phyloP scores from a whole-genome alignment of 2,888 invertebrate species.

The Creontiades dilutus region DNA sequence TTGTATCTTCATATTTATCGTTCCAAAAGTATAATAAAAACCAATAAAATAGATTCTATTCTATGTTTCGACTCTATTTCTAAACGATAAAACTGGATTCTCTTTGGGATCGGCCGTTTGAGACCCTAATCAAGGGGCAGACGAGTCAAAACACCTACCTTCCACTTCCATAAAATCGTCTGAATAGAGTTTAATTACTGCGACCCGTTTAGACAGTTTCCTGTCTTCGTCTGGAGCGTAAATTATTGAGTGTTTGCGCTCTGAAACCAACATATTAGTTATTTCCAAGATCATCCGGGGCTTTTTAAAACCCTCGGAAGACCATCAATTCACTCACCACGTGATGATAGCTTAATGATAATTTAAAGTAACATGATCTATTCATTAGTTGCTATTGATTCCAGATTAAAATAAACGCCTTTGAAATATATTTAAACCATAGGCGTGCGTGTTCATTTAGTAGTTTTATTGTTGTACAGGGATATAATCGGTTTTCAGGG shows the following conservation, averaged over 20 bases:
- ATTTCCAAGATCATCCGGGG: background rate
- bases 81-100: background rate
- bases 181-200: conserved; percentile 58
- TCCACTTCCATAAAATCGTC: conserved; percentile 58
- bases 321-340: background rate
- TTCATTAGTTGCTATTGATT: too few species aligned
- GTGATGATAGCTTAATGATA: too few species aligned
- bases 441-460: too few species aligned
- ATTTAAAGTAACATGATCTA: too few species aligned
- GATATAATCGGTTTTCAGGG: too few species aligned
- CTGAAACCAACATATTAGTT: conserved; percentile 53
- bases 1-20: too few species aligned
- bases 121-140: background rate
- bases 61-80: background rate
- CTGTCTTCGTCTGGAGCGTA: conserved; percentile 49
- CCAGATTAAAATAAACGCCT: too few species aligned
- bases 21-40: too few species aligned
- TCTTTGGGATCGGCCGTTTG: background rate
- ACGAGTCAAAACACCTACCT: conserved; percentile 19
- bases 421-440: too few species aligned
- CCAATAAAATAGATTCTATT: background rate
- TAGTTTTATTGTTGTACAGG: too few species aligned
- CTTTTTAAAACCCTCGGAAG: background rate
- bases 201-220: conserved; percentile 47
- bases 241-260: conserved; percentile 53